phyloP scores from a whole-genome alignment of 2,797 vertebrate species.

The Microctenopoma stevenorrisi region DNA sequence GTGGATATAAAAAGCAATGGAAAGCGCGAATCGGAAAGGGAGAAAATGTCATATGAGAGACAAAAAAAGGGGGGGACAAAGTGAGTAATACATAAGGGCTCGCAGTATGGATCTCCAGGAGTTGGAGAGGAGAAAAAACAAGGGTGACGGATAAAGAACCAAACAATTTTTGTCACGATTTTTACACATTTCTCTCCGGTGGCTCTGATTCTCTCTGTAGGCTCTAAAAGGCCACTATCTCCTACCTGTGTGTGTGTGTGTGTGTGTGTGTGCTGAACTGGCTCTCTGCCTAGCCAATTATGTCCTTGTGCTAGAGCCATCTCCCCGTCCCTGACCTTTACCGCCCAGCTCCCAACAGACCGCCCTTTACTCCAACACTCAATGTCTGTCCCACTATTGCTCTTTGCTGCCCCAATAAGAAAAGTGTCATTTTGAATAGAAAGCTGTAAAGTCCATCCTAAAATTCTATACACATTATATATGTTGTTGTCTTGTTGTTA shows the following conservation, averaged over 20 bases:
- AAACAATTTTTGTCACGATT: constrained; percentile 61
- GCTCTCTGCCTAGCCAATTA: constrained; percentile 73
- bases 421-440: constrained; percentile 12
- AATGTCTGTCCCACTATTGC: constrained; percentile 58
- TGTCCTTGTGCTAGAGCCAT: constrained; percentile 69
- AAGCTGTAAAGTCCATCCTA: background rate
- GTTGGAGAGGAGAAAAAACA: constrained; percentile 29
- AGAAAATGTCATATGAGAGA: constrained; percentile 11
- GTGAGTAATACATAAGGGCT: constrained; percentile 9
- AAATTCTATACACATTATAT: constrained; percentile 5
- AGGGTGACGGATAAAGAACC: constrained; percentile 50
- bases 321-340: constrained; percentile 78
- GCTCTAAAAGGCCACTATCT: constrained; percentile 36
- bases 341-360: constrained; percentile 62
- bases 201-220: constrained; percentile 37
- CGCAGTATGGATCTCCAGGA: constrained; percentile 14
- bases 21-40: background rate
- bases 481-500: constrained; percentile 3
- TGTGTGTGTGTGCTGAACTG: constrained; percentile 50
- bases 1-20: constrained; percentile 60
- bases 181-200: constrained; percentile 51
- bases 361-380: constrained; percentile 51
- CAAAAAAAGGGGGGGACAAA: constrained; percentile 4
- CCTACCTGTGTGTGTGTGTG: constrained; percentile 24
- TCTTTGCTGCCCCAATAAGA: constrained; percentile 38